Conservation (phyloP, 2,888 invertebrate species). For the Hedychridium roseum region DNA sequence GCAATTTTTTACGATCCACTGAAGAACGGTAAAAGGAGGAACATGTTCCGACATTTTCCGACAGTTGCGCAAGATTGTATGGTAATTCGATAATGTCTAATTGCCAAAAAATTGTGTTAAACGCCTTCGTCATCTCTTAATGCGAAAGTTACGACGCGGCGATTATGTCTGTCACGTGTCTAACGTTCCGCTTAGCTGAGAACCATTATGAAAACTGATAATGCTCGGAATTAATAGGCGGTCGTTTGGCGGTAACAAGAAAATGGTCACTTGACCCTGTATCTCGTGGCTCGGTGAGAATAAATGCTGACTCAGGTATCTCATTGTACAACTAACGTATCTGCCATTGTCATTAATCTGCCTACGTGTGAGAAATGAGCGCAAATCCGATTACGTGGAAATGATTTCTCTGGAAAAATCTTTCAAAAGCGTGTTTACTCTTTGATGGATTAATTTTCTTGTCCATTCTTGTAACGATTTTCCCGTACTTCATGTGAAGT, state of each 20-base stretch:
- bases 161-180: too few species aligned
- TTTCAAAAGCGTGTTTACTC: too few species aligned
- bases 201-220: constrained; percentile 9
- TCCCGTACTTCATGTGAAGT: too few species aligned
- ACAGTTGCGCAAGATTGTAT: too few species aligned
- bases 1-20: too few species aligned
- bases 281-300: constrained; percentile 1
- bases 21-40: too few species aligned
- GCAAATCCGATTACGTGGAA: background rate
- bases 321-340: constrained; percentile 8
- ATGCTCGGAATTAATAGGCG: constrained; percentile 13
- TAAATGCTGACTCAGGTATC: constrained; percentile 8
- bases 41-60: too few species aligned
- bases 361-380: constrained; percentile 4
- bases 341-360: constrained; percentile 15
- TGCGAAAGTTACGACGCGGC: too few species aligned
- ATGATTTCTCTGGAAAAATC: background rate
- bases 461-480: too few species aligned
- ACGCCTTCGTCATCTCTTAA: constrained; percentile 3
- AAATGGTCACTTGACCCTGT: constrained; percentile 1
- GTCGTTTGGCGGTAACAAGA: constrained; percentile 4
- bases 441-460: too few species aligned
- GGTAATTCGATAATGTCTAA: background rate
- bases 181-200: constrained; percentile 7
- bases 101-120: background rate